Base-by-base conservation (phyloP, 2,888 invertebrate genomes). In the Metalampra italica region DNA sequence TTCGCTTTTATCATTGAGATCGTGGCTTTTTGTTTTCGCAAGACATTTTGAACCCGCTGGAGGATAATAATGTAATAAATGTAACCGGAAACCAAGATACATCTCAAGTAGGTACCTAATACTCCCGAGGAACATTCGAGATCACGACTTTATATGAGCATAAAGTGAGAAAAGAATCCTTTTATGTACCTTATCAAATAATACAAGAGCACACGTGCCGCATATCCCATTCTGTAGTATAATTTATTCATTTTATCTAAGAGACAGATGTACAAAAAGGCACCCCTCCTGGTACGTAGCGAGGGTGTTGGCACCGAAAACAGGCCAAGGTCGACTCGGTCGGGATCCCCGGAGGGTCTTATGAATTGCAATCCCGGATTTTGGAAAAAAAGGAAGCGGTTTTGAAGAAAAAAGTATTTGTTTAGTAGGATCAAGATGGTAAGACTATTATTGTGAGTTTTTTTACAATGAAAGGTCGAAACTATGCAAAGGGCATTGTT, bases 291-390 rank as follows among this genome's bases (percentile, higher is more conserved):
- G n/a, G 22, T 39, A 30, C 13, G 29, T 15, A 22, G 39, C 38
- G 30, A 45, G 45, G 45, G 32, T 39, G 39, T 30, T 13, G 30
- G 14, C 39, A 41, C 36, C 40, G 45, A 56, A 59, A 57, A 42
- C 32, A 46, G 59, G 62, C 52, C 59, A 64, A 63, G 62, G 63
- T 55, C 54, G 51, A 53, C 41, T 30, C 45, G 7, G n/a, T 46
- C 38, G 32, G 48, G 36, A n/a, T 40, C 41, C n/a, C 41, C 34
- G 32, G 34, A 43, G 30, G 47, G 14, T 32, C 37, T 30, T 43
- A 47, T 38, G 43, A 47, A 39, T 47, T 45, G 43, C 53, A 43
- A 40, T 37, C 49, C 46, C 38, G 44, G 32, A 40, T 32, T 32
- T 37, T 37, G 12, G 1, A 3, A 12, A 37, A 37, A 12, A 37